Percentiles rank a stretch among this genome's conserved stretches.
phyloP scores from a whole-genome alignment of 2,888 invertebrate genomes.

The Crepidodera aurea region DNA sequence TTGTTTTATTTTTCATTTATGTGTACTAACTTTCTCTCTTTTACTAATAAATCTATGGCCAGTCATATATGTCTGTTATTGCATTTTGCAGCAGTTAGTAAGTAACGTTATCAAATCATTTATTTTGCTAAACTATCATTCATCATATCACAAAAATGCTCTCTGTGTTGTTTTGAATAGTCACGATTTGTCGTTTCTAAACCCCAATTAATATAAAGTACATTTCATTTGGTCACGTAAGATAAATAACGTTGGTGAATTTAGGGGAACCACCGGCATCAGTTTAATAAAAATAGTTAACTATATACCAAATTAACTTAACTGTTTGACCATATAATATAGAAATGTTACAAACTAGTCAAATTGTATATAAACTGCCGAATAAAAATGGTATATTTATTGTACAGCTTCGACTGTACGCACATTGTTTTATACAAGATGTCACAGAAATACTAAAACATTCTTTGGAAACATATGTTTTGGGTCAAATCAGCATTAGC shows the following conservation, averaged over 20 bases:
- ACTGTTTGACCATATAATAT: slow-evolving; percentile 47
- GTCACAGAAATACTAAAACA: neutral
- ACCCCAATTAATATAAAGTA: neutral
- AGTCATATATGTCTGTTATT: no score
- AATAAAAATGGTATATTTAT: slow-evolving; percentile 41
- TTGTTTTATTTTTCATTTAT: no score
- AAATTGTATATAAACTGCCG: slow-evolving; percentile 47
- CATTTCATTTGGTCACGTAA: neutral
- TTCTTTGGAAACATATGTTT: no score
- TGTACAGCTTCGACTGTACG: slow-evolving; percentile 50
- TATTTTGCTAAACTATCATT: no score
- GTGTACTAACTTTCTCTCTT: no score
- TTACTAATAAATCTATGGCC: no score
- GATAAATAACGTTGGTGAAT: neutral
- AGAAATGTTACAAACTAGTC: slow-evolving; percentile 52
- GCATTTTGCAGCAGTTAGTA: no score
- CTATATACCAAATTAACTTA: slow-evolving; percentile 26
- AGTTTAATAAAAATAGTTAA: slow-evolving; percentile 17
- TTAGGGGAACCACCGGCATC: neutral
- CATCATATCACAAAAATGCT: no score
- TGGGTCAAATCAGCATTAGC: no score
- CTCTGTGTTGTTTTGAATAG: no score
- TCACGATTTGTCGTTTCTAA: neutral
- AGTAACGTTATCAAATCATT: no score
- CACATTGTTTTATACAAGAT: slow-evolving; percentile 44